Conservation (phyloP, 2,888 invertebrate species). For the Lamproptera curius region DNA sequence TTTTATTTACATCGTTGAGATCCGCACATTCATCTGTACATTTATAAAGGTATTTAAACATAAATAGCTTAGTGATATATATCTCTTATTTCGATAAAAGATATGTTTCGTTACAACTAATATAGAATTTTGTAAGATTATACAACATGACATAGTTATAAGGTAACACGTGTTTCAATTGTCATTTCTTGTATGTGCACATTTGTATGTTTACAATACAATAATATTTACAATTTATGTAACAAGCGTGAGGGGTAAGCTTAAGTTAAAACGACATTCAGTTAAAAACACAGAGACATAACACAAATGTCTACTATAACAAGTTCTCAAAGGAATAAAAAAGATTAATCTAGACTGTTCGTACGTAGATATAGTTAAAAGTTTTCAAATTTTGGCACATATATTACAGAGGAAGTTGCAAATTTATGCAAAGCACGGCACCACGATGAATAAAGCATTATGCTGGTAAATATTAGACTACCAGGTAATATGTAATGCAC, state of each 20-base stretch:
- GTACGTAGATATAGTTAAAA: conserved; percentile 16
- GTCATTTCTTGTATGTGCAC: conserved; percentile 58
- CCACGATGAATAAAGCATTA: conserved; percentile 41
- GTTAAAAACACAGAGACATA: conserved; percentile 6
- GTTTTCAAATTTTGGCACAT: conserved; percentile 53
- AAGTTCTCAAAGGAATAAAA: conserved; percentile 7
- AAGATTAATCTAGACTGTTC: conserved; percentile 9
- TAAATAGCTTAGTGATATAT: conserved; percentile 45
- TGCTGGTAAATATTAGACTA: conserved; percentile 31
- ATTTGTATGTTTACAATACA: conserved; percentile 40
- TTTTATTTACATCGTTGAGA: conserved; percentile 65
- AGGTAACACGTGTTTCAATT: conserved; percentile 45
- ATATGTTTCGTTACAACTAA: conserved; percentile 57
- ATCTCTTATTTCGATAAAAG: conserved; percentile 69
- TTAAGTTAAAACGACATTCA: conserved; percentile 29
- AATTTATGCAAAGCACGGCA: conserved; percentile 47
- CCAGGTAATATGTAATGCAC: conserved; percentile 32
- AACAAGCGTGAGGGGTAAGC: conserved; percentile 72
- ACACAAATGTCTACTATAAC: neutral
- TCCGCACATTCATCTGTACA: conserved; percentile 66
- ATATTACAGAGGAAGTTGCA: conserved; percentile 28
- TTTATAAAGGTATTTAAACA: conserved; percentile 39
- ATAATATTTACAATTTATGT: conserved; percentile 54
- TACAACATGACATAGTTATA: conserved; percentile 48
- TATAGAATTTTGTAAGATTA: conserved; percentile 41